A percentile compares a stretch with the other conserved stretches of the same genome.
Evolutionary conservation across 2,888 invertebrate species (phyloP).

Genomic region (Tryphoninae sp.): DNA sequence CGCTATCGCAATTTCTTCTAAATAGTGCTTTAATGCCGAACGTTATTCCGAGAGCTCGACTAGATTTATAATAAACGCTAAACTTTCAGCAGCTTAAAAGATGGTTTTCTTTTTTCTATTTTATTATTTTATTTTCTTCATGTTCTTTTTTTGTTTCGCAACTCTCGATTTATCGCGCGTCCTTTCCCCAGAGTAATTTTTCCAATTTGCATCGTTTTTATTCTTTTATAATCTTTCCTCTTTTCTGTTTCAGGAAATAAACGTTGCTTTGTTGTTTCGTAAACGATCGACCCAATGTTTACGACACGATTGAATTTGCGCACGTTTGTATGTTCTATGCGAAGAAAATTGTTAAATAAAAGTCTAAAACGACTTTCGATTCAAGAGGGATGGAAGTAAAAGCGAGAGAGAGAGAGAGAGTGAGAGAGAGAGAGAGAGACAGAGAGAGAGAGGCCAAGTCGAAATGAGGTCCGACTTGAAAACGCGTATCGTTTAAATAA

Average conservation of each 20-base stretch:
- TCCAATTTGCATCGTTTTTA: conserved; percentile 31
- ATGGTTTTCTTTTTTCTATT: conserved; percentile 13
- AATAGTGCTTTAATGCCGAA: conserved; percentile 45
- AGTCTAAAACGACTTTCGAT: conserved; percentile 34
- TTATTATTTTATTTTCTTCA: background rate
- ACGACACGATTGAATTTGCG: conserved; percentile 12
- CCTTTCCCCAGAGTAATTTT: conserved; percentile 53
- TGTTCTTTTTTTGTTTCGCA: background rate
- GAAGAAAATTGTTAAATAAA: background rate
- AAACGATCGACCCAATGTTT: conserved; percentile 15
- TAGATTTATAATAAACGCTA: conserved; percentile 66
- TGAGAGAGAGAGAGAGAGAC: conserved; percentile 18
- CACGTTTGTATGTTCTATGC: conserved; percentile 4
- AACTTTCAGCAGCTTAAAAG: conserved; percentile 72
- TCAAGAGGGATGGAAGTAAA: conserved; percentile 27
- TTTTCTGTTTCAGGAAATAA: conserved; percentile 34
- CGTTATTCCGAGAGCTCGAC: conserved; percentile 56
- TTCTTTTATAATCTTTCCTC: conserved; percentile 14
- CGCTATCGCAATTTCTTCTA: conserved; percentile 41
- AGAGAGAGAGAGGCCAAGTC: conserved; percentile 22
- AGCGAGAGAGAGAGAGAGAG: conserved; percentile 24
- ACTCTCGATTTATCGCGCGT: conserved; percentile 58
- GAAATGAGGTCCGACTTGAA: conserved; percentile 26
- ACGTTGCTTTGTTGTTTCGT: conserved; percentile 7
- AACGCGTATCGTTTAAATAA: conserved; percentile 52